Base-by-base conservation (phyloP, 2,797 vertebrate species). In the Sebastes glaucus region DNA sequence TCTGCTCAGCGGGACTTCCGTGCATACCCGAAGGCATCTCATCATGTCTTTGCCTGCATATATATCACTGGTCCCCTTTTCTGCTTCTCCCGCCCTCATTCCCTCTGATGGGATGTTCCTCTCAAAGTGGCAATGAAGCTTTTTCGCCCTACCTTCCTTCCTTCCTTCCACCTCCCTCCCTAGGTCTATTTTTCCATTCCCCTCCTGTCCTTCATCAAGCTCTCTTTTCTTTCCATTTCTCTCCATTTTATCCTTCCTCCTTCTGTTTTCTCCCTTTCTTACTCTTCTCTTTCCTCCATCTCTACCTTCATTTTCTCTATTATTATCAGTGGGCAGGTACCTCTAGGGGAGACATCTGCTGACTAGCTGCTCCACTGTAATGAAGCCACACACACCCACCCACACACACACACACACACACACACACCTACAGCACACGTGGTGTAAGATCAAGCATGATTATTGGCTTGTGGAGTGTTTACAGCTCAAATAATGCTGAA, bases 1-100 rank as follows among this genome's bases (percentile, higher is more conserved):
- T 82, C 64, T 79, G 35, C 87, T 90, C 89, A 81, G 88, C 64
- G 1, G 85, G 85, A 74, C 42, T 52, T 73, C 81, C 42, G 28
- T 71, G 72, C 74, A 73, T 56, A 82, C 38, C 83, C 49, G 6
- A 52, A 81, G 84, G 80, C 78, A 84, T 82, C 77, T 73, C 81
- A 81, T 85, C 62, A 72, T 60, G 59, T 61, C 56, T 72, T 46
- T 63, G 80, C 52, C 52, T 63, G 27, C 81, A 61, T 42, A 74
- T 63, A 78, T 42, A 83, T 78, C 46, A 65, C 74, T 42, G 28
- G 2, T 74, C 42, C 2, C 76, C 55, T 64, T 77, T 61, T 42
- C 66, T 49, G 30, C 33, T 25, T 49, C 5, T 46, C 30, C 42
- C 13, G 4, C 69, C 49, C 67, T 56, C 23, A 67, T 66, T 72